phyloP scores from a whole-genome alignment of 1,140 invertebrate species.

The Sitobion miscanthi region DNA sequence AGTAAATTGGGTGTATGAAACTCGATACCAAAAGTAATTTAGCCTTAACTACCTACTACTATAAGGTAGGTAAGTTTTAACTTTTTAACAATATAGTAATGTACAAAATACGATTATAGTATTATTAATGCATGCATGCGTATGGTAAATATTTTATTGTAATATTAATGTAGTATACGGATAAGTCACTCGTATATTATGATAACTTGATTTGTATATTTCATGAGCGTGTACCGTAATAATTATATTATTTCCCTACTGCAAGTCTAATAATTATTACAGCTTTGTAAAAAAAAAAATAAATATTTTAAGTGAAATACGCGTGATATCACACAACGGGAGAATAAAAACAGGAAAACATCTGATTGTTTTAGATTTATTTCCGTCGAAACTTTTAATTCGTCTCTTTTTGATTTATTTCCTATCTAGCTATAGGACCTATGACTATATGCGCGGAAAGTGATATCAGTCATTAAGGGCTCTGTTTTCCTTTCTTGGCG shows the following conservation, averaged over 20 bases:
- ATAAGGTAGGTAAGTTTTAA: neutral
- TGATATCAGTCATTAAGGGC: neutral
- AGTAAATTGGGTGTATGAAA: constrained; percentile 1
- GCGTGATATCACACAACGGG: too few relatives aligned
- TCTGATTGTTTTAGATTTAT: neutral
- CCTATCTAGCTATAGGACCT: neutral
- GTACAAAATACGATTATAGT: neutral
- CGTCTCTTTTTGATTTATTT: neutral
- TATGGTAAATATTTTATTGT: neutral
- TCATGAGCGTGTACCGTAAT: neutral
- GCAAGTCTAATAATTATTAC: neutral
- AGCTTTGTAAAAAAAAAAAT: neutral
- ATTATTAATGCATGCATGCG: neutral
- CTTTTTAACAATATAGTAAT: neutral
- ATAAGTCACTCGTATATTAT: neutral
- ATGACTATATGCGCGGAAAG: neutral
- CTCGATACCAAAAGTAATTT: constrained; percentile 21
- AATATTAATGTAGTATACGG: neutral
- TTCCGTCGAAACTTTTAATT: neutral
- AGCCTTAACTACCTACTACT: neutral
- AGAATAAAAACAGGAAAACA: too few relatives aligned
- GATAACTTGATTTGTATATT: neutral
- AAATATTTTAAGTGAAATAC: neutral
- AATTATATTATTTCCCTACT: neutral
- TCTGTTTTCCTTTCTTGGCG: neutral